These are phyloP conservation scores for Colistium nudipinnis DNA, from an alignment of 2,113 vertebrate genomes.

Conservation along the genomic window DNA sequence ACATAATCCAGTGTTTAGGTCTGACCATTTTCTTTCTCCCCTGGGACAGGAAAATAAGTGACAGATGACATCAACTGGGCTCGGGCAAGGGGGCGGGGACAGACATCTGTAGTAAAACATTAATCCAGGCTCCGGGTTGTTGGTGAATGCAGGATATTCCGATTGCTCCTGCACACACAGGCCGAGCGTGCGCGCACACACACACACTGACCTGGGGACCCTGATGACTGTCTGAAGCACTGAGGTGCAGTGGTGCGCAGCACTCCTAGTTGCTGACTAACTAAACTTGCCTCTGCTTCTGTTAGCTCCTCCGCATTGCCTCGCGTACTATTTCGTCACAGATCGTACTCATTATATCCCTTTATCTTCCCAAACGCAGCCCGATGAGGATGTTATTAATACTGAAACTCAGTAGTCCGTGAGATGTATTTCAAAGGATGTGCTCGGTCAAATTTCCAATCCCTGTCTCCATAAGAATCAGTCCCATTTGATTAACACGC, in stretches of 20 bases:
- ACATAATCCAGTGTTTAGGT: too few relatives aligned
- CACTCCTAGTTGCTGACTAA: conserved; percentile 62
- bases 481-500: conserved; percentile 34
- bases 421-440: not conserved
- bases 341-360: not conserved
- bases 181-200: conserved; percentile 22
- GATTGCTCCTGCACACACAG: conserved; percentile 34
- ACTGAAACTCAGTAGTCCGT: not conserved
- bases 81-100: not conserved
- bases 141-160: not conserved
- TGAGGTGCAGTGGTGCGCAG: conserved; percentile 44
- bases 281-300: conserved; percentile 48
- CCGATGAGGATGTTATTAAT: not conserved
- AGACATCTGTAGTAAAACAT: conserved; percentile 16
- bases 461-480: not conserved
- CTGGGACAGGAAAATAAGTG: conserved; percentile 3
- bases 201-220: conserved; percentile 34
- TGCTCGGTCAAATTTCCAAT: not conserved
- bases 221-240: conserved; percentile 44
- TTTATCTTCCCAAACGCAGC: not conserved
- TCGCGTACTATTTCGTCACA: conserved; percentile 22
- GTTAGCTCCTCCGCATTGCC: conserved; percentile 30
- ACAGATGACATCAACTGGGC: not conserved
- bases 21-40: not conserved
- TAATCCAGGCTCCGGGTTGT: conserved; percentile 13